phyloP scores from a whole-genome alignment of 2,797 vertebrate species.

The Poecilia wingei region DNA sequence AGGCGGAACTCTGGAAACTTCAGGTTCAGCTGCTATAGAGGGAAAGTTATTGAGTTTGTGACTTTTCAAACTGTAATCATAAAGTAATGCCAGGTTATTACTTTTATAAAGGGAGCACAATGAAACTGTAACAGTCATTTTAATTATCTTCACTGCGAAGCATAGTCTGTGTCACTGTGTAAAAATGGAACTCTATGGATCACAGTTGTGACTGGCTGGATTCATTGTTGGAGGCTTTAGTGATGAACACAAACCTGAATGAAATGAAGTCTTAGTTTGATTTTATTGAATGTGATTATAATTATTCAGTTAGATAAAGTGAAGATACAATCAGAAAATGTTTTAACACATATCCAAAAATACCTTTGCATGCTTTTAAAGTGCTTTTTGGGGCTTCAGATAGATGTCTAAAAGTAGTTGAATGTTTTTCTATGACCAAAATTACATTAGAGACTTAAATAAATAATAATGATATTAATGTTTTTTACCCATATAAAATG shows the following conservation, averaged over 20 bases:
- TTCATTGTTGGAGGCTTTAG: not conserved
- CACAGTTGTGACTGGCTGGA: not conserved
- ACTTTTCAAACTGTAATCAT: not conserved
- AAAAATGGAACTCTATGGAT: not conserved
- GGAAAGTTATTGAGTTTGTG: not conserved
- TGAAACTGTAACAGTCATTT: not conserved
- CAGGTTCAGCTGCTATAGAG: not conserved
- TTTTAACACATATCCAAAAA: no score
- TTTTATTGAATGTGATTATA: not conserved
- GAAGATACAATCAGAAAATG: no score
- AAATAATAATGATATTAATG: no score
- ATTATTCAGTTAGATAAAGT: no score
- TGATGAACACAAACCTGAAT: not conserved
- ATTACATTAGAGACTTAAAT: not conserved
- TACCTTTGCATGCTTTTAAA: not conserved
- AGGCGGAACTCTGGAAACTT: not conserved
- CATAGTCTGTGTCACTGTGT: not conserved
- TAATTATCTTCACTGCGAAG: no score
- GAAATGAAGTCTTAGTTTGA: not conserved
- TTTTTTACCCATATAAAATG: no score
- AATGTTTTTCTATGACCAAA: not conserved
- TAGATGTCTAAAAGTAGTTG: not conserved
- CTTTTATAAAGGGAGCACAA: not conserved
- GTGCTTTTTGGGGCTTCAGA: not conserved
- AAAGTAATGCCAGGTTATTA: not conserved